A percentile compares a stretch with the other conserved stretches of the same genome.
phyloP scores from a whole-genome alignment of 1,140 invertebrate species.

The Sitobion miscanthi region DNA sequence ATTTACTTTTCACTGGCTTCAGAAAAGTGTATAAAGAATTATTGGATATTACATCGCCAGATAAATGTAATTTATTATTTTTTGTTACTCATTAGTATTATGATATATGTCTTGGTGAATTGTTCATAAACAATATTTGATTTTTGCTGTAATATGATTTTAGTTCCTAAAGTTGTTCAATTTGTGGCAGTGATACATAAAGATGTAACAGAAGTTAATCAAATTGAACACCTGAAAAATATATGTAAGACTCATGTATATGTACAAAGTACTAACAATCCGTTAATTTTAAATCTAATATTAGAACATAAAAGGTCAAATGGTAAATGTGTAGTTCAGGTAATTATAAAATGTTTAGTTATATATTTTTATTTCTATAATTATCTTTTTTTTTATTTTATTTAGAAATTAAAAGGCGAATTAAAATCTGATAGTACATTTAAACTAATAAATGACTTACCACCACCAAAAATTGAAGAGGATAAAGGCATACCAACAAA shows the following conservation, averaged over 20 bases:
- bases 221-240: conserved; percentile 45
- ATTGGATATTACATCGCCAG: conserved; percentile 38
- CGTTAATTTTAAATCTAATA: conserved; percentile 17
- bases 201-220: conserved; percentile 28
- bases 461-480: background rate
- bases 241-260: conserved; percentile 44
- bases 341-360: background rate
- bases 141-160: conserved; percentile 20
- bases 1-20: conserved; percentile 28
- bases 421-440: conserved; percentile 38
- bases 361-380: background rate
- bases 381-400: background rate
- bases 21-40: conserved; percentile 41
- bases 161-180: conserved; percentile 45
- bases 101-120: background rate
- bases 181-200: conserved; percentile 31
- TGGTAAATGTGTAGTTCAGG: conserved; percentile 45
- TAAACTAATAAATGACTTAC: conserved; percentile 24
- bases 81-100: background rate
- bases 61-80: conserved; percentile 19
- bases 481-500: conserved; percentile 18
- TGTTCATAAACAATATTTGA: background rate
- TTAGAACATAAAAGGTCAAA: conserved; percentile 53
- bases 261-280: conserved; percentile 17
- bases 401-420: conserved; percentile 40